Evolutionary conservation across 2,888 invertebrate species (phyloP).

Genomic region (Dorcus parallelipipedus): DNA sequence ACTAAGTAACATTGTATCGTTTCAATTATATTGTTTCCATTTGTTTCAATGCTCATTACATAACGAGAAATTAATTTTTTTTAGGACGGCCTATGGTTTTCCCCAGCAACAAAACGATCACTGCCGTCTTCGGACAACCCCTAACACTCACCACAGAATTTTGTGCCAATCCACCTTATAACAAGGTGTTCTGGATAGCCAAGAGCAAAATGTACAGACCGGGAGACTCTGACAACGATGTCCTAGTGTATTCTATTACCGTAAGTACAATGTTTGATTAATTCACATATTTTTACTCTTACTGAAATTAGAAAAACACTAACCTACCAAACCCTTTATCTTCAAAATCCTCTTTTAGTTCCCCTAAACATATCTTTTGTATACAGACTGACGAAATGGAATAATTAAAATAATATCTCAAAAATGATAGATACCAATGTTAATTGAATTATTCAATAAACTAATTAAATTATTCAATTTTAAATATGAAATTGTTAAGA

Average conservation of each 20-base stretch:
- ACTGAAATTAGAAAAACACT: background rate
- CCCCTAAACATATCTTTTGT: no score
- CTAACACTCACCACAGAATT: slow-evolving; percentile 69
- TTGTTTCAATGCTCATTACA: no score
- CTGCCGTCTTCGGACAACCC: slow-evolving; percentile 66
- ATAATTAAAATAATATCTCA: no score
- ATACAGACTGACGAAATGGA: no score
- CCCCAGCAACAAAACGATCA: slow-evolving; percentile 63
- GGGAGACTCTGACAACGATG: slow-evolving; percentile 51
- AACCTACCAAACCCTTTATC: no score
- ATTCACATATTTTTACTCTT: background rate
- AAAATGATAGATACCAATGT: no score
- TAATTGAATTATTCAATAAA: no score
- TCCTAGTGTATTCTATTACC: slow-evolving; percentile 54
- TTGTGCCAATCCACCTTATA: slow-evolving; percentile 72
- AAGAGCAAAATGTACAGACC: slow-evolving; percentile 54
- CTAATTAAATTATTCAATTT: no score
- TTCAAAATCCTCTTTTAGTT: no score
- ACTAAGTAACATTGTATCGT: no score
- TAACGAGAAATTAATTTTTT: slow-evolving; percentile 36
- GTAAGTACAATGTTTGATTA: slow-evolving; percentile 40
- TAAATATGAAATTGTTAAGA: no score
- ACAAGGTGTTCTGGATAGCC: slow-evolving; percentile 61
- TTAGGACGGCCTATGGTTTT: slow-evolving; percentile 66
- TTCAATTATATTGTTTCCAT: no score